A percentile compares a stretch with the other conserved stretches of the same genome.
These are phyloP conservation scores for Aphyosemion australe DNA, from an alignment of 2,113 vertebrate genomes.

Conservation along the genomic window DNA sequence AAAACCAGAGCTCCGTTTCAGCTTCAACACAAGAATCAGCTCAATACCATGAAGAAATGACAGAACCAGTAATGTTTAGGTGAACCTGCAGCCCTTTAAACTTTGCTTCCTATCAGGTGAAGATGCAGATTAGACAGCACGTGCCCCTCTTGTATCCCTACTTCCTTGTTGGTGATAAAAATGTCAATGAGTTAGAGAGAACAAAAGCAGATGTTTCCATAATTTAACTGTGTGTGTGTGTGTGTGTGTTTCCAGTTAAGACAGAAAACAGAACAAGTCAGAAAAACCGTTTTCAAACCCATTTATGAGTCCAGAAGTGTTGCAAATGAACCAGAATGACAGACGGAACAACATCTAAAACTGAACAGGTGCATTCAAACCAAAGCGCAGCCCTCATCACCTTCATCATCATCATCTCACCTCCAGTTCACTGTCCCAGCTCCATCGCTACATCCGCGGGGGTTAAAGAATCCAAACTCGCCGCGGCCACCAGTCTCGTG, in stretches of 20 bases:
- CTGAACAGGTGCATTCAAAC: background rate
- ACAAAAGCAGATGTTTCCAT: constrained; percentile 56
- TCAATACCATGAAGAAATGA: too few relatives aligned
- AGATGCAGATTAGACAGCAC: constrained; percentile 3
- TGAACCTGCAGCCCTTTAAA: too few relatives aligned
- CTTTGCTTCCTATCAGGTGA: too few relatives aligned
- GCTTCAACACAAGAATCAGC: too few relatives aligned
- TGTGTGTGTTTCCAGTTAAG: too few relatives aligned
- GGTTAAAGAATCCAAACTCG: constrained; percentile 7
- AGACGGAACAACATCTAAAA: too few relatives aligned
- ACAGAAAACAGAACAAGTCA: background rate
- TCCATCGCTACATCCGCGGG: constrained; percentile 35
- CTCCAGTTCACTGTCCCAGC: constrained; percentile 49
- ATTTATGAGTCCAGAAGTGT: too few relatives aligned
- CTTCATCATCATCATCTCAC: constrained; percentile 42
- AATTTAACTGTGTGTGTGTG: too few relatives aligned
- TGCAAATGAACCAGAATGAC: too few relatives aligned
- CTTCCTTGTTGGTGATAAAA: constrained; percentile 50
- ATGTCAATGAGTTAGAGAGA: constrained; percentile 35
- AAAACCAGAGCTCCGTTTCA: too few relatives aligned
- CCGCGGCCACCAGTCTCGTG: constrained; percentile 21
- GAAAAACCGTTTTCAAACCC: background rate
- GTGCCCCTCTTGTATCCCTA: constrained; percentile 14
- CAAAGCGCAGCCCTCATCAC: too few relatives aligned
- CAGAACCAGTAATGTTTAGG: too few relatives aligned